phyloP scores from a whole-genome alignment of 2,113 vertebrate genomes.

The Pteronura brasiliensis region DNA sequence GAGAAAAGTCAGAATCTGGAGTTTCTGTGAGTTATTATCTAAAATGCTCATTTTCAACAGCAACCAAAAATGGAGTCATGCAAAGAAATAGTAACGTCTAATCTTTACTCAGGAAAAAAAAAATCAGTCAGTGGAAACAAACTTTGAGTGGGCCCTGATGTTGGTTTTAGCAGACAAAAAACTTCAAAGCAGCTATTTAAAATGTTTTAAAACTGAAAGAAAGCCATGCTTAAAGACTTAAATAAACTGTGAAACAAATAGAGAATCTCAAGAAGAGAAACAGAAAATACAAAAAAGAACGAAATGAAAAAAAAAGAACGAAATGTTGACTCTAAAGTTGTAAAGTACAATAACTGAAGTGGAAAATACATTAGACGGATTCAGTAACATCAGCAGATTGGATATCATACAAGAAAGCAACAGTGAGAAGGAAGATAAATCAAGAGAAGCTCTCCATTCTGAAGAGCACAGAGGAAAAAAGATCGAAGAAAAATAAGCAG shows the following conservation, averaged over 20 bases:
- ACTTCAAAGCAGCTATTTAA: neutral
- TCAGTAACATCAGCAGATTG: neutral
- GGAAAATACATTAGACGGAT: neutral
- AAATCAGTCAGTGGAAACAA: neutral
- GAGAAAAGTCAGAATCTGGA: neutral
- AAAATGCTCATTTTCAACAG: conserved; percentile 33
- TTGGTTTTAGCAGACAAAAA: neutral
- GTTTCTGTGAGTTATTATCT: neutral
- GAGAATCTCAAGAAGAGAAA: neutral
- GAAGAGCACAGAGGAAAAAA: neutral
- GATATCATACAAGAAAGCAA: neutral
- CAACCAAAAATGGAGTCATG: neutral
- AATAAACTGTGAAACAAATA: neutral
- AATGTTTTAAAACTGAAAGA: neutral
- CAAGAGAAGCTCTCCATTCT: neutral
- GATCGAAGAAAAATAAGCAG: neutral
- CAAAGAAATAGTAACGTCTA: neutral
- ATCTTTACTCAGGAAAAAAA: neutral
- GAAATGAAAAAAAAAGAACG: neutral
- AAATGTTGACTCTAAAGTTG: neutral
- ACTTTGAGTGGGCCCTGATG: neutral
- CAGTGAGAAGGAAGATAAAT: neutral
- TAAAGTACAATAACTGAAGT: neutral
- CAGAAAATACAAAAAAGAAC: neutral
- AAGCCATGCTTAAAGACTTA: neutral